Percentiles rank a stretch among this genome's conserved stretches.
phyloP scores from a whole-genome alignment of 1,140 invertebrate species.

The Phymastichus coffea region DNA sequence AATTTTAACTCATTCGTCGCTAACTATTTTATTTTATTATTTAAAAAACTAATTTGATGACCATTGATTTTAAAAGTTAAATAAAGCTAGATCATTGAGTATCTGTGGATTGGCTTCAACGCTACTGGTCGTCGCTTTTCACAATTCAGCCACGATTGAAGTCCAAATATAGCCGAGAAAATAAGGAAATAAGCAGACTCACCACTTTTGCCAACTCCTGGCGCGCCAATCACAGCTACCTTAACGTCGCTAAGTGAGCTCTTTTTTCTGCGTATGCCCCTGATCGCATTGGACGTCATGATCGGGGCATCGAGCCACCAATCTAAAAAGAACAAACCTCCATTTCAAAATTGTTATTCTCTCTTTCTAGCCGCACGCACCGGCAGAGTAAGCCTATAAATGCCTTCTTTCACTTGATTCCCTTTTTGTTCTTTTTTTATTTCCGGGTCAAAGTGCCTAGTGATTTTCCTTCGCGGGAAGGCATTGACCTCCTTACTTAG shows the following conservation, averaged over 20 bases:
- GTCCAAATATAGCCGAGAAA: too few species aligned
- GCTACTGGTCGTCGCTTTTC: too few species aligned
- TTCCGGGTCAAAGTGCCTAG: constrained; percentile 9
- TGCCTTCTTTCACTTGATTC: neutral
- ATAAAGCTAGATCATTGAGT: too few species aligned
- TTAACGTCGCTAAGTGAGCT: constrained; percentile 85
- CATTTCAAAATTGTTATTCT: neutral
- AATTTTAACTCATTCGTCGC: too few species aligned
- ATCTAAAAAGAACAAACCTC: neutral
- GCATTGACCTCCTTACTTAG: constrained; percentile 25
- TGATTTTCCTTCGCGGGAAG: neutral
- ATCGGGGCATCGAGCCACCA: constrained; percentile 35
- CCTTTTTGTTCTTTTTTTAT: neutral
- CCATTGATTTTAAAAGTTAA: too few species aligned
- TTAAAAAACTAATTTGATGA: too few species aligned
- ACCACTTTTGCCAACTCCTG: constrained; percentile 88
- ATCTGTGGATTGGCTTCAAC: too few species aligned
- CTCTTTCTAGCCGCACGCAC: neutral
- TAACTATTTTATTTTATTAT: too few species aligned
- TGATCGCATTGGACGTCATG: constrained; percentile 62
- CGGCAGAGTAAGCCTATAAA: neutral
- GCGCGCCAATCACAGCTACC: constrained; percentile 81
- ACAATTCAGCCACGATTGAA: too few species aligned
- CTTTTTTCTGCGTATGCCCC: constrained; percentile 83
- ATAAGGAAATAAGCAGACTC: constrained; percentile 51